Percentiles rank a stretch among this genome's conserved stretches.
Evolutionary conservation across 2,888 invertebrate genomes (phyloP).

Genomic region (Chrysotoxum bicinctum): DNA sequence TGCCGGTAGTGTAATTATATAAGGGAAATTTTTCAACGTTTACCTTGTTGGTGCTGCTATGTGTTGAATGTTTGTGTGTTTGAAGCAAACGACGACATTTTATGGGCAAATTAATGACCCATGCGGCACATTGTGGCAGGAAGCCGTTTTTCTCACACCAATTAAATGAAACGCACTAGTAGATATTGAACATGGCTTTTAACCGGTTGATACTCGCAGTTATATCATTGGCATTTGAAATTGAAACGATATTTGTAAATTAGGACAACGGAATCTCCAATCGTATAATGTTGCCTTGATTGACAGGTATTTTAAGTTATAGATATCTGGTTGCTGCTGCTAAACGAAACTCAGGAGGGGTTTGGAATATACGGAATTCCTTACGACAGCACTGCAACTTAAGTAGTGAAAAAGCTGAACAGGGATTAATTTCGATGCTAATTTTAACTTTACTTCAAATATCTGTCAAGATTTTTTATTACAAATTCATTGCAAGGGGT

Average conservation of each 20-base stretch:
- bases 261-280: slow-evolving; percentile 21
- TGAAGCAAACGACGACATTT: slow-evolving; percentile 27
- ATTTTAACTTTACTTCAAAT: too few relatives aligned
- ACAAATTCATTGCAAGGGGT: too few relatives aligned
- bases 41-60: background rate
- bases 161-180: slow-evolving; percentile 59
- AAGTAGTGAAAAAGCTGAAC: too few relatives aligned
- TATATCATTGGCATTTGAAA: slow-evolving; percentile 41
- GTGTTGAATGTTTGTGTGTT: background rate
- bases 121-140: slow-evolving; percentile 35
- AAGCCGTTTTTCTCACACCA: slow-evolving; percentile 52
- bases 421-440: too few relatives aligned
- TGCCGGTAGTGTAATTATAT: slow-evolving; percentile 34
- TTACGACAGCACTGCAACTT: too few relatives aligned
- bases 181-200: slow-evolving; percentile 28
- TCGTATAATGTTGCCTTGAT: background rate
- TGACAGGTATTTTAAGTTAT: too few relatives aligned
- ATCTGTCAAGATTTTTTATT: too few relatives aligned
- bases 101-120: slow-evolving; percentile 45
- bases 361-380: too few relatives aligned
- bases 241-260: background rate
- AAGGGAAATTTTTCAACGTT: slow-evolving; percentile 1
- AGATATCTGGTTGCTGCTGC: too few relatives aligned
- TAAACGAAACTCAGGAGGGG: too few relatives aligned
- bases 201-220: slow-evolving; percentile 28